These are phyloP conservation scores for Phytoseiulus persimilis DNA, from an alignment of 2,888 invertebrate species.

Conservation along the genomic window DNA sequence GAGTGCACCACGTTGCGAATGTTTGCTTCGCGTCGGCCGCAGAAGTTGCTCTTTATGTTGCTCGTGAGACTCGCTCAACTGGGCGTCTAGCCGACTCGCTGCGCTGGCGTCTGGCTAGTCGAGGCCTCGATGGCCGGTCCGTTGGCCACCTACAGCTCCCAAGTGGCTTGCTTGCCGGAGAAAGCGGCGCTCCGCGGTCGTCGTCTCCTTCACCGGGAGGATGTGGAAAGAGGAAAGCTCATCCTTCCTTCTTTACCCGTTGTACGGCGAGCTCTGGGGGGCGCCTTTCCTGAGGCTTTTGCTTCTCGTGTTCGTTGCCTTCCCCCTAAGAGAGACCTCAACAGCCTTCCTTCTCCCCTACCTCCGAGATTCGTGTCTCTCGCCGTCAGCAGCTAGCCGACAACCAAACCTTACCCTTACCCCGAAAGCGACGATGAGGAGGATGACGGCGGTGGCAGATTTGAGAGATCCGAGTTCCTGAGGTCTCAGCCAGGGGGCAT, in stretches of 20 bases:
- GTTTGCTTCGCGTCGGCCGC: not conserved
- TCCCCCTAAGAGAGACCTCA: slow-evolving; percentile 12
- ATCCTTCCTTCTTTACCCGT: slow-evolving; percentile 6
- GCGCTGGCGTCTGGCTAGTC: not conserved
- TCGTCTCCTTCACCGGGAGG: not conserved
- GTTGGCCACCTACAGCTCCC: not conserved
- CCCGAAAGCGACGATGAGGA: not conserved
- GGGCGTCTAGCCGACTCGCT: not conserved
- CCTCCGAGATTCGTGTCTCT: not conserved
- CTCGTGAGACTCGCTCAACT: not conserved
- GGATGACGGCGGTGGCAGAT: not conserved
- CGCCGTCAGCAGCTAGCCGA: not conserved
- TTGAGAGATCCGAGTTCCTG: not conserved
- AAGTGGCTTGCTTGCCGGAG: slow-evolving; percentile 25
- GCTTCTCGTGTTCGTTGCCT: not conserved
- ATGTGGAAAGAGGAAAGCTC: slow-evolving; percentile 30
- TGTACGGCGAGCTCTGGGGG: slow-evolving; percentile 7
- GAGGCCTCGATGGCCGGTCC: not conserved
- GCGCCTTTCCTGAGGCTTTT: too few relatives aligned
- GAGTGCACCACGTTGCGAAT: not conserved
- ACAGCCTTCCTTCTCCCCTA: slow-evolving; percentile 28
- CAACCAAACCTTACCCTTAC: not conserved
- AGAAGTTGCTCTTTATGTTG: not conserved
- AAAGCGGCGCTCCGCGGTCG: slow-evolving; percentile 33
- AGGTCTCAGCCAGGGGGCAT: slow-evolving; percentile 35